Evolutionary conservation across 2,888 invertebrate species (phyloP).

Genomic region (Rhogogaster chlorosoma): DNA sequence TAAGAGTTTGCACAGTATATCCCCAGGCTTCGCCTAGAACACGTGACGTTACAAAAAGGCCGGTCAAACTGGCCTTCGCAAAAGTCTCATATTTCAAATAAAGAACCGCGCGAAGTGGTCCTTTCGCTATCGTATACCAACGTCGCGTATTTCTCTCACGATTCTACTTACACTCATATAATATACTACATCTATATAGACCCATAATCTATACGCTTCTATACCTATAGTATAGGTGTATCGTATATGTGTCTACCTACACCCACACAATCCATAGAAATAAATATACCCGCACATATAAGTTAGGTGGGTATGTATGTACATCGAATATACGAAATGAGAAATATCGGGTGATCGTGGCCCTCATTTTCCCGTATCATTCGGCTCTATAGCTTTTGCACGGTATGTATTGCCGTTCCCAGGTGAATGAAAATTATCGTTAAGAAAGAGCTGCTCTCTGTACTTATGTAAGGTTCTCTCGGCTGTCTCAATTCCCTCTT

Average conservation of each 20-base stretch:
- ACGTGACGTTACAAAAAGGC: constrained; percentile 41
- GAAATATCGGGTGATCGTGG: neutral
- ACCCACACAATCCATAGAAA: neutral
- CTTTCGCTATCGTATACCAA: constrained; percentile 26
- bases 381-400: neutral
- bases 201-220: neutral
- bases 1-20: constrained; percentile 39
- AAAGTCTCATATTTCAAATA: constrained; percentile 46
- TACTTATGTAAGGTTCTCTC: neutral
- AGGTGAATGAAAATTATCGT: neutral
- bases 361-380: neutral
- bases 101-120: constrained; percentile 45
- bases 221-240: neutral
- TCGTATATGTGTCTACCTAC: neutral
- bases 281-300: neutral
- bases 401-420: neutral
- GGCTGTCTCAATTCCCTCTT: neutral
- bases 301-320: neutral
- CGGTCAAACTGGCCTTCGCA: constrained; percentile 29
- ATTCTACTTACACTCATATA: constrained; percentile 14
- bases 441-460: neutral
- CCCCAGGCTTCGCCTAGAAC: constrained; percentile 5
- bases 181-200: constrained; percentile 7
- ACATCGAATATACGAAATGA: constrained; percentile 13
- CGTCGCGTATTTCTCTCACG: constrained; percentile 43